Evolutionary conservation across 1,140 invertebrate species (phyloP), one percentile per base, ranked within the genome.

Genomic region (Nymphalis io): DNA sequence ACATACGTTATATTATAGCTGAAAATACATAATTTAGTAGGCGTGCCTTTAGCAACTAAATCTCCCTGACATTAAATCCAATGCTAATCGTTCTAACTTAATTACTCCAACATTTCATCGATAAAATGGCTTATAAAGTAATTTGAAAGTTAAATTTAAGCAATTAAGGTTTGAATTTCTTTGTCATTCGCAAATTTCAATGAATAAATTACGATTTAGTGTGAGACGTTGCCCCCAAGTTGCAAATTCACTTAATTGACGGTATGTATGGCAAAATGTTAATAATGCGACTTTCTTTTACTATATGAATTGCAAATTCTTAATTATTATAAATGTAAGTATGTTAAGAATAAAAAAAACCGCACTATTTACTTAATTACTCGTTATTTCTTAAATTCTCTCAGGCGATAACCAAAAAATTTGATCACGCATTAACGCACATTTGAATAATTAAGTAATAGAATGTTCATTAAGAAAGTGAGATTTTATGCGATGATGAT

Each of bases 141-240:
- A 13, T 63, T 63, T 63, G n/a, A 53, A 38, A 27, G 38, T 51
- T 38, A 48, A 51, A 53, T 63, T 63, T 46, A 66, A 66, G 16
- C 18, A 8, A 44, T 44, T 66, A 58, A 40, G 13, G 64, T 59
- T 44, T 23, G 59, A 59, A 46, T 21, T 66, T 23, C 20, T 39
- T 10, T 46, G 64, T 39, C 64, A 21, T 16, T 38, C 15, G 39
- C 42, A 46, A 48, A 66, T 44, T 59, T 66, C 55, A 59, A 44
- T 59, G 64, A 66, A 66, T 66, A 66, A 66, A 66, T 66, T 66
- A 66, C 55, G 12, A 59, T 66, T 66, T 13, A 20, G 27, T 27
- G 60, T 53, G 46, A 63, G 60, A 46, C 60, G 60, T 63, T 63
- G 60, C 46, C 23, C 60, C 64, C 42, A 44, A 66, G 39, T 66